Evolutionary conservation across 2,797 vertebrate genomes (phyloP), one percentile per base, ranked within the genome.

Genomic region (Channallabes apus): DNA sequence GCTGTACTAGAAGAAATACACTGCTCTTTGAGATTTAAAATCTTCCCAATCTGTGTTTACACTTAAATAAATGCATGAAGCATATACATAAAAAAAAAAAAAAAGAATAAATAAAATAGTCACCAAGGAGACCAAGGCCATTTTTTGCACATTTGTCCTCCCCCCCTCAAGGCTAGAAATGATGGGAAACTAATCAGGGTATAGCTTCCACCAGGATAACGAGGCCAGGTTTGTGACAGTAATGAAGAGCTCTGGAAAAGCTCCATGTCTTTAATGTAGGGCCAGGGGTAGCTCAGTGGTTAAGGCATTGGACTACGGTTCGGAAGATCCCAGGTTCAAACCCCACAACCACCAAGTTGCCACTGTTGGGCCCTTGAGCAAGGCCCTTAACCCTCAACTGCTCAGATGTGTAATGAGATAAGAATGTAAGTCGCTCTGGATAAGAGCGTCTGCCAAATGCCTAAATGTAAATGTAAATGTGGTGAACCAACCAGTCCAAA

Each of bases 131-230:
- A 88, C 91, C 51, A 85, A 77, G 87, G 84, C 56, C 76, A 27
- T 80, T 18, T 51, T 80, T 51, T 65, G 62, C 38, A 80, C 15
- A 54, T 65, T 68, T 41, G 9, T 4, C 18, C 27, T 82, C 65
- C 73, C 87, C 86, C 80, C 87, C 87, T 24, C 72, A 82, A 81
- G 71, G 65, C 85, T 41, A 41, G 77, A 85, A 90, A 82, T 68
- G 80, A 90, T 89, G 87, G 88, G 86, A 88, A 91, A 86, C 83
- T 83, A 89, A 88, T 89, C 89, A 90, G 88, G 85, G 87, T 90
- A 86, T 72, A 88, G 86, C 77, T 89, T 80, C 86, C 89, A 85
- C 79, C 85, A 86, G 89, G 84, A 68, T 85, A 84, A 88, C 89
- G 82, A 85, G 83, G 82, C 76, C 84, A 84, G 90, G 65, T 87